Evolutionary conservation across 2,797 vertebrate species (phyloP), one percentile per base, ranked within the genome.

Genomic region (Macrochelys suwanniensis): DNA sequence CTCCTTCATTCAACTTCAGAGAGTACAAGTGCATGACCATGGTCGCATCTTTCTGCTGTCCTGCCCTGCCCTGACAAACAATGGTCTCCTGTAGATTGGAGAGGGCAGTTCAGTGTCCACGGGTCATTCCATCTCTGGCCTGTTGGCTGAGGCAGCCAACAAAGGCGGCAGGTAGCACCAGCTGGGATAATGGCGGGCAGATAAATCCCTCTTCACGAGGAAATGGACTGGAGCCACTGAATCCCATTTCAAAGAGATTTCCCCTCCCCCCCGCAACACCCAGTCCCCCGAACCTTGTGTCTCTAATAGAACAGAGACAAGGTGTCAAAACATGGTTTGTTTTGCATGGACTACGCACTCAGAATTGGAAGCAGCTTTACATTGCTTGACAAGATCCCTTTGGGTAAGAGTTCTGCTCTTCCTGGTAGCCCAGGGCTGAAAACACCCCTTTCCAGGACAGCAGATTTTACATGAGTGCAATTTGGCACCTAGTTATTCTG

Each of bases 371-470:
- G 25, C 42, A 1, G 0, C 26, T 49, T 28, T 2, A 2, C 0
- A 1, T 21, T 1, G 47, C 53, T 57, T 68, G 80, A 51, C 3
- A 0, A 0, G 2, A 5, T 87, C 47, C 65, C 59, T 68, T 74
- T 1, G 2, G 37, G 2, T 25, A 56, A 90, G 16, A 51, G 37
- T 87, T 74, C 56, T 79, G 76, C 76, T 92, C 59, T 77, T 45
- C 80, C 49, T 51, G 45, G 37, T 42, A 83, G 23, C 51, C 82
- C 50, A 59, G 8, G 84, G 83, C 49, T 59, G 90, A 92, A 95
- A 79, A 3, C 23, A 57, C 79, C 79, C 86, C 26, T 89, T 84
- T 49, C 86, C n/a, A 37, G 33, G 23, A 85, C 33, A 85, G 45
- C 0, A 90, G 37, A 93, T 74, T 76, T 68, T 56, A 91, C 78